Conservation (phyloP, 2,888 invertebrate species). For the Ochropacha duplaris region DNA sequence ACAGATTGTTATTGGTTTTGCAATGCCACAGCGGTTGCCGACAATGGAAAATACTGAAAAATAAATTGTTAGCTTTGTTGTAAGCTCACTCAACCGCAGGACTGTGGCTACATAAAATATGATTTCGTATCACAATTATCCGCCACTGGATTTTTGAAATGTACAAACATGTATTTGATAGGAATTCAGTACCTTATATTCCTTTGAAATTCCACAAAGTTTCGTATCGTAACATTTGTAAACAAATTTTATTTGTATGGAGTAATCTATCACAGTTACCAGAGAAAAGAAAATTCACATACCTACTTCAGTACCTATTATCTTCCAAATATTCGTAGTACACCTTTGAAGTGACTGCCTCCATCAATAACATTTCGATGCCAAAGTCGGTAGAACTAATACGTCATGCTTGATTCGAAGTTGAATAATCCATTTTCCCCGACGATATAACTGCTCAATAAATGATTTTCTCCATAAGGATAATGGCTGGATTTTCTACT, state of each 20-base stretch:
- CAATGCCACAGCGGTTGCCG: conserved; percentile 34
- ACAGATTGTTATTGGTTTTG: conserved; percentile 63
- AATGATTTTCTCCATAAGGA: conserved; percentile 62
- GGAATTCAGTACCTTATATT: neutral
- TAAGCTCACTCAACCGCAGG: conserved; percentile 11
- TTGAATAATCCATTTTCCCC: conserved; percentile 50
- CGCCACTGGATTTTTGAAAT: neutral
- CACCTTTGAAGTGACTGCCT: conserved; percentile 12
- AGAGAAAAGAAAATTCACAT: neutral
- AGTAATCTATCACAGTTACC: neutral
- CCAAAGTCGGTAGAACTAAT: conserved; percentile 34
- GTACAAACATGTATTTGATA: too few relatives aligned
- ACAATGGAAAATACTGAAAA: conserved; percentile 46
- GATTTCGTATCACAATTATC: neutral
- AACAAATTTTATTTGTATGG: neutral
- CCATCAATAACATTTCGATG: conserved; percentile 9
- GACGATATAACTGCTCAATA: conserved; percentile 54
- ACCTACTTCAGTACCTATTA: conserved; percentile 11
- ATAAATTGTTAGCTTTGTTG: conserved; percentile 44
- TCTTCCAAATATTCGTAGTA: conserved; percentile 7
- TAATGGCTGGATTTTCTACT: conserved; percentile 62
- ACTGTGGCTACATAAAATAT: conserved; percentile 3
- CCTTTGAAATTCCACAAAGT: neutral
- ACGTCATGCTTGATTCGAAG: conserved; percentile 39
- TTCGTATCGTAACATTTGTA: neutral